phyloP scores from a whole-genome alignment of 2,113 vertebrate genomes.

The Jacana jacana region DNA sequence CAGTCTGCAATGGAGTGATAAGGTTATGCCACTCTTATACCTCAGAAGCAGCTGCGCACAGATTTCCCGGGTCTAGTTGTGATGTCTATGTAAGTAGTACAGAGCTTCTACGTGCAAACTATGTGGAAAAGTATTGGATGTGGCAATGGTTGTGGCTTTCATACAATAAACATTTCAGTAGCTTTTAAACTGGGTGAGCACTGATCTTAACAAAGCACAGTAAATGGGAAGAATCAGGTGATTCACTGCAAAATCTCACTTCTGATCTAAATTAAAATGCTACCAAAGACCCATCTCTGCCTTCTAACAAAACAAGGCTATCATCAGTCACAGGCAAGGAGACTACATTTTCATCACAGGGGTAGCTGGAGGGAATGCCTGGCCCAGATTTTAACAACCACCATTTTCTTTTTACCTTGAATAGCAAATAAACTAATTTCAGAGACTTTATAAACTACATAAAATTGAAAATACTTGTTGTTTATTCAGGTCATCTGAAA shows the following conservation, averaged over 20 bases:
- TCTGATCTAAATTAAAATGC: background rate
- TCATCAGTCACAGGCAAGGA: background rate
- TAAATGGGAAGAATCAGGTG: background rate
- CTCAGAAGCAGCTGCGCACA: background rate
- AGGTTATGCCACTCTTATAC: background rate
- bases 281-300: background rate
- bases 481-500: background rate
- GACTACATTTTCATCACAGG: rapidly evolving
- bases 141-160: background rate
- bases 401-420: background rate
- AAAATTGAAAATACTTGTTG: background rate
- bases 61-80: background rate
- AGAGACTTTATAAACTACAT: background rate
- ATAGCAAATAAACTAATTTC: background rate
- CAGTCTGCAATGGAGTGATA: background rate
- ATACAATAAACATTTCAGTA: background rate
- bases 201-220: background rate
- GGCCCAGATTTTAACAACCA: background rate
- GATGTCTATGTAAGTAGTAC: background rate
- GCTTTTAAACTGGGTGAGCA: background rate
- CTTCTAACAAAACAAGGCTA: background rate
- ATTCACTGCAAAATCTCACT: background rate
- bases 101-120: background rate
- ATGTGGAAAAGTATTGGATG: background rate
- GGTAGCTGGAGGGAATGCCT: background rate